These are phyloP conservation scores for Pseudachorutes palmiensis DNA, from an alignment of 1,140 invertebrate genomes.

Conservation along the genomic window DNA sequence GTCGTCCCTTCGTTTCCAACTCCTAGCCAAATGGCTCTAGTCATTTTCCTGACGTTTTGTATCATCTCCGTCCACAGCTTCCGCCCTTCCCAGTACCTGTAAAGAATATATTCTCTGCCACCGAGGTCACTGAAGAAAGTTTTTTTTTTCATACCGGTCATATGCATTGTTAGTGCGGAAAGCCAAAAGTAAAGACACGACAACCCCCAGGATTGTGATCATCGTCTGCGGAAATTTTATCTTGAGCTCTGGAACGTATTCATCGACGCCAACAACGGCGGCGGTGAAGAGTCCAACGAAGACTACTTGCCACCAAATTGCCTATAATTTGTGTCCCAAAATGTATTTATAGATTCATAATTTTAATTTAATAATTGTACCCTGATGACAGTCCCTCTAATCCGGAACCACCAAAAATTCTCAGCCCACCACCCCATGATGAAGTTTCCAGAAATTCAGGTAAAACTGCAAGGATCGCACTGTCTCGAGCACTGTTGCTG, in stretches of 20 bases:
- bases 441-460: neutral
- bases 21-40: conserved; percentile 16
- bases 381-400: neutral
- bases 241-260: conserved; percentile 5
- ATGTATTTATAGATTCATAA: neutral
- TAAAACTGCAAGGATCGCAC: neutral
- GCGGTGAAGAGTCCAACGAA: conserved; percentile 17
- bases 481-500: neutral
- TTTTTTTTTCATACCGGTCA: conserved; percentile 20
- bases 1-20: neutral
- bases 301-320: conserved; percentile 22
- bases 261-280: conserved; percentile 10
- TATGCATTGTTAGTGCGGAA: conserved; percentile 33
- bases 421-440: neutral
- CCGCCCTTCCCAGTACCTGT: conserved; percentile 22
- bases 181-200: conserved; percentile 19
- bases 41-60: conserved; percentile 9
- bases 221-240: conserved; percentile 22
- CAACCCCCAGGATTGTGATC: conserved; percentile 21
- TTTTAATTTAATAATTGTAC: neutral
- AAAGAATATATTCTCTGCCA: neutral
- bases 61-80: conserved; percentile 17
- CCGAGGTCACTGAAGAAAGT: neutral
- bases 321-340: neutral
- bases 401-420: conserved; percentile 2